Conservation (phyloP, 2,113 vertebrate genomes). For the Delphinus delphis region DNA sequence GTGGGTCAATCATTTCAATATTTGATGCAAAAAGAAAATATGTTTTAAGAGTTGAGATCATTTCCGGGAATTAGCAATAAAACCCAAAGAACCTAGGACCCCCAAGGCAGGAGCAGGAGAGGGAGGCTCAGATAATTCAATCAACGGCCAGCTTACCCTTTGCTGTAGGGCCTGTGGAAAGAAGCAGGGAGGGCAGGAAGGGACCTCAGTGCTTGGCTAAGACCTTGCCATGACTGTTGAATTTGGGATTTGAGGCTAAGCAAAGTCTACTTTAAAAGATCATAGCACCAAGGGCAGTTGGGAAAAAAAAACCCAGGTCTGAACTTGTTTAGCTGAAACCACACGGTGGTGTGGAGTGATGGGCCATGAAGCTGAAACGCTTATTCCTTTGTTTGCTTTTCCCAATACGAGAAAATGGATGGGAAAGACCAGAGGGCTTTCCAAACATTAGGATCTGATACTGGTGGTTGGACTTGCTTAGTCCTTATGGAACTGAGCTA, state of each 20-base stretch:
- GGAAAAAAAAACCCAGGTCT: background rate
- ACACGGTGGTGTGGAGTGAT: background rate
- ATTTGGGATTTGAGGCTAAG: conserved; percentile 41
- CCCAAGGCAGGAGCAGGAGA: background rate
- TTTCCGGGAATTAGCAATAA: background rate
- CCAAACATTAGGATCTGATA: background rate
- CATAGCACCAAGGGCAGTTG: background rate
- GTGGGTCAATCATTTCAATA: background rate
- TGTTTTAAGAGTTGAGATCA: background rate
- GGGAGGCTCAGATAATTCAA: background rate
- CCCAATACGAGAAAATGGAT: background rate
- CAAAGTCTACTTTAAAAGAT: background rate
- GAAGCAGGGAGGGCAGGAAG: background rate
- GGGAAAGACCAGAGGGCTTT: background rate
- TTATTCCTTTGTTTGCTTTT: conserved; percentile 8
- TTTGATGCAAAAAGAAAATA: background rate
- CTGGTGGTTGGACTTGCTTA: background rate
- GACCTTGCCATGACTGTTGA: conserved; percentile 2
- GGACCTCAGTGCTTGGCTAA: background rate
- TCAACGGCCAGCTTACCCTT: background rate
- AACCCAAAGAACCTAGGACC: background rate
- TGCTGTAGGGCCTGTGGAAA: background rate
- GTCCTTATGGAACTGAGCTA: background rate
- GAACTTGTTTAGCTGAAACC: background rate
- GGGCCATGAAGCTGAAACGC: background rate